Base-by-base conservation (phyloP, 2,113 vertebrate species). In the Ammodytes marinus region DNA sequence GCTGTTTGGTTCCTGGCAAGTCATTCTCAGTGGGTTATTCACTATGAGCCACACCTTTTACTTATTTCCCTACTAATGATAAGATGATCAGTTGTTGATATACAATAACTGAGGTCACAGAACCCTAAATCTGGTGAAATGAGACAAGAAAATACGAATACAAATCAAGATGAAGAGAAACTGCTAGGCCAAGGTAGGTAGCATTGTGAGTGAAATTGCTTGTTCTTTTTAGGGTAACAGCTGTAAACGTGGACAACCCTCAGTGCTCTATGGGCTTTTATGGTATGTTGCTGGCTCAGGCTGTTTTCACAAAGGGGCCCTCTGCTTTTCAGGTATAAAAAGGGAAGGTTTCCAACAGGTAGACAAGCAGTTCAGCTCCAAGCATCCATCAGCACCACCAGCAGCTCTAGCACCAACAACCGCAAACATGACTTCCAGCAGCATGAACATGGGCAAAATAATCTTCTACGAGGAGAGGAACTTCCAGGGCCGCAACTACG, bases 391-490 rank as follows among this genome's bases (percentile, higher is more conserved):
- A 27, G 27, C 27, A 27, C 27, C 27, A 27, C 27, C 27, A 27
- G 27, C 27, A 27, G 27, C 27, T 27, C 27, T 27, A 27, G 27
- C 82, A 69, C 61, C 39, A 79, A 63, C 65, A 60, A 19, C 77
- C 27, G 58, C 70, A 65, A 81, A 74, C 17, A 90, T 90, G 86
- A 82, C 65, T 17, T 81, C 88, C 79, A 52, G 57, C 17, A 9
- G 55, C 72, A 86, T 85, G 83, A 71, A 80, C 77, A 86, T 27
- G 77, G 57, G 69, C 78, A 91, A 9, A 77, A 84, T 91, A 64
- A 50, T 74, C 84, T 94, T 93, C 86, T 94, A 86, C 63, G 86
- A 94, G 82, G 89, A 92, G 2, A 93, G 83, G 80, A 92, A 92
- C 86, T 91, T 93, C 84, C 76, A 84, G 69, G 90, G 92, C 35